These are phyloP conservation scores for Xiphophorus birchmanni DNA, from an alignment of 2,797 vertebrate species.

Conservation along the genomic window DNA sequence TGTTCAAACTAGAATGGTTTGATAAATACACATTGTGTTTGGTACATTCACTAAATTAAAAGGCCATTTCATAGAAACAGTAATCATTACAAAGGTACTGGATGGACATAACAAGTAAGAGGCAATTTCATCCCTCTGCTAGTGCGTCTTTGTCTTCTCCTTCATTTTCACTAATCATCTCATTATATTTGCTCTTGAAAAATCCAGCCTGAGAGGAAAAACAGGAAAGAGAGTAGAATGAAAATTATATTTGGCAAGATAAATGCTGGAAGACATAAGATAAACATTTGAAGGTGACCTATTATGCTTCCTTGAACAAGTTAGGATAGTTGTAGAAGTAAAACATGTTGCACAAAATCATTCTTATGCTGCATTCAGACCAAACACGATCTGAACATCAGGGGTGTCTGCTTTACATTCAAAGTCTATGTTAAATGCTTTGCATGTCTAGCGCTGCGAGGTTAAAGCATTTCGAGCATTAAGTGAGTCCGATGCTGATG, in stretches of 20 bases:
- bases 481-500: too few species aligned
- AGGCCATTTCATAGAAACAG: not conserved
- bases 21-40: not conserved
- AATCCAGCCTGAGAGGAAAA: conserved; percentile 81
- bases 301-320: too few species aligned
- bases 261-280: not conserved
- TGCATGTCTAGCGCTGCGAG: too few species aligned
- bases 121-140: not conserved
- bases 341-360: too few species aligned
- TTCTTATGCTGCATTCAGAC: too few species aligned
- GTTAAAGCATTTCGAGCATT: too few species aligned
- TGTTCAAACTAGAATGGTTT: not conserved
- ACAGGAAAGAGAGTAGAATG: too few species aligned
- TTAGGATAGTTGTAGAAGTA: too few species aligned
- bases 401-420: too few species aligned
- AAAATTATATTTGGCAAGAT: not conserved
- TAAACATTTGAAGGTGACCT: too few species aligned
- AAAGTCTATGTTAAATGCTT: too few species aligned
- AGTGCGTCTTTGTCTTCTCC: conserved; percentile 4
- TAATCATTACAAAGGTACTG: not conserved
- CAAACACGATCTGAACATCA: too few species aligned
- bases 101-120: not conserved
- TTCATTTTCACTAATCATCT: conserved; percentile 71
- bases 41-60: not conserved
- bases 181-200: conserved; percentile 87